phyloP scores from a whole-genome alignment of 2,113 vertebrate genomes.

The Mandrillus leucophaeus region DNA sequence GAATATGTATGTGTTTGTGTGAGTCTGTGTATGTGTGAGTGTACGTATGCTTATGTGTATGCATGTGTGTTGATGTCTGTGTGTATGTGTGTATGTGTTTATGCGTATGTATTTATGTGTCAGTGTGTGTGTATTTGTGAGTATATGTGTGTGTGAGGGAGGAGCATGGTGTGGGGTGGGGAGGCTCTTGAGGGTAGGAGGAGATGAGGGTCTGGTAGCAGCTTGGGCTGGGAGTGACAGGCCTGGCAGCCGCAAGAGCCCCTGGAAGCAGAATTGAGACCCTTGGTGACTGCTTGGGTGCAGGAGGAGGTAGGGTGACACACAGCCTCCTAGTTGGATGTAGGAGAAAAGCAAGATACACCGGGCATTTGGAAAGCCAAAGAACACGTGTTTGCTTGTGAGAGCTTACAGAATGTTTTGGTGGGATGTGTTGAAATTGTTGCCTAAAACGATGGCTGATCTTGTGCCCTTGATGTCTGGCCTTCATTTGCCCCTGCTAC shows the following conservation, averaged over 20 bases:
- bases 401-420: neutral
- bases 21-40: neutral
- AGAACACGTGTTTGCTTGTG: neutral
- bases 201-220: neutral
- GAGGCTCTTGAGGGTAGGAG: neutral
- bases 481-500: neutral
- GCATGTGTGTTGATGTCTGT: neutral
- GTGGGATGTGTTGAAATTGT: neutral
- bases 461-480: neutral
- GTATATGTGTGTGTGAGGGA: neutral
- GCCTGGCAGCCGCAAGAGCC: neutral
- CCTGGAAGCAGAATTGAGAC: neutral
- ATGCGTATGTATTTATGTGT: neutral
- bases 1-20: neutral
- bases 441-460: neutral
- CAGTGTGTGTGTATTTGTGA: neutral
- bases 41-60: neutral
- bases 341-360: neutral
- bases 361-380: neutral
- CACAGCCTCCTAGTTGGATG: neutral
- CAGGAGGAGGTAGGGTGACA: neutral
- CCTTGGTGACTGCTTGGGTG: neutral
- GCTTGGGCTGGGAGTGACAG: neutral
- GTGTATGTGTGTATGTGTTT: neutral
- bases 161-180: neutral